Percentiles rank a stretch among this genome's conserved stretches.
Evolutionary conservation across 2,113 vertebrate species (phyloP).

Genomic region (Pollimyrus isidori): DNA sequence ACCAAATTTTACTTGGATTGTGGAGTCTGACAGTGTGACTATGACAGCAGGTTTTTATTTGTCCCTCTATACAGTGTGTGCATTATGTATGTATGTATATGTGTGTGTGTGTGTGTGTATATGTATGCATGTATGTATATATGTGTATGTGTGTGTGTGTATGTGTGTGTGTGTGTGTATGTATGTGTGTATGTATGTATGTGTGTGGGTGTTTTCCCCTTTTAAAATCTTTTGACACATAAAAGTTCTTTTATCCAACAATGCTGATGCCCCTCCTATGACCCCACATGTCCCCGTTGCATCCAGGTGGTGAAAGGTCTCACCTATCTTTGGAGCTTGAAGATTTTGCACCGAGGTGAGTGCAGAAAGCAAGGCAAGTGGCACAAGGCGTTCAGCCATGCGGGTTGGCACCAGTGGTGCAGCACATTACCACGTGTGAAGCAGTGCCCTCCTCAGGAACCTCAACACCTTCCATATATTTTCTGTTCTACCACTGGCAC

Average conservation of each 20-base stretch:
- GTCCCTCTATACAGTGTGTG: neutral
- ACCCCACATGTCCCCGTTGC: neutral
- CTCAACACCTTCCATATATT: neutral
- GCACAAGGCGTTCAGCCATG: neutral
- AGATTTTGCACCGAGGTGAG: constrained; percentile 77
- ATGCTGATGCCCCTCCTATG: neutral
- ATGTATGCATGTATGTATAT: too few relatives aligned
- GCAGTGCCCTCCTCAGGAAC: neutral
- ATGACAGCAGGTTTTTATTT: neutral
- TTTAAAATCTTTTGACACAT: neutral
- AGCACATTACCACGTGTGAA: neutral
- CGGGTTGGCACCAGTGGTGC: neutral
- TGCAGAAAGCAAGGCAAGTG: constrained; percentile 9
- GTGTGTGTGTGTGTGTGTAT: too few relatives aligned
- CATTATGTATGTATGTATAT: neutral
- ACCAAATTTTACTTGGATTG: neutral
- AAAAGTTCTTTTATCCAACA: neutral
- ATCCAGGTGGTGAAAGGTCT: constrained; percentile 75
- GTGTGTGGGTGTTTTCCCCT: neutral
- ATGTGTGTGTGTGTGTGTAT: neutral
- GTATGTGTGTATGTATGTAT: too few relatives aligned
- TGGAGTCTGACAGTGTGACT: neutral
- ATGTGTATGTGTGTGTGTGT: too few relatives aligned
- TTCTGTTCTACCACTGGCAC: neutral
- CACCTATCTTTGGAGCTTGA: constrained; percentile 75